A percentile compares a stretch with the other conserved stretches of the same genome.
phyloP scores from a whole-genome alignment of 2,797 vertebrate species.

The Esox lucius region DNA sequence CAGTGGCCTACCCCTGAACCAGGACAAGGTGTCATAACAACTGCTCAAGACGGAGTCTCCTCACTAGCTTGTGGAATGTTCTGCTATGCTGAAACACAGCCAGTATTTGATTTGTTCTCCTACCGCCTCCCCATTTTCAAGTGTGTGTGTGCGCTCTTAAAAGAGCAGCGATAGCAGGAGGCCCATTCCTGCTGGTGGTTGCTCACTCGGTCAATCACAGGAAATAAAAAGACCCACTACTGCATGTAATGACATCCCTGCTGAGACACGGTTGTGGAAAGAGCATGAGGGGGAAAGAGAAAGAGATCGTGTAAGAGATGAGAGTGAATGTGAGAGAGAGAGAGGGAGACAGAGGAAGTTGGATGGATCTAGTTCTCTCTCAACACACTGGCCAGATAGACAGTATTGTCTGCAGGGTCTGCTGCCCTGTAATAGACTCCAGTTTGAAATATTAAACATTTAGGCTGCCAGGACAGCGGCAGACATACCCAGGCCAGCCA shows the following conservation, averaged over 20 bases:
- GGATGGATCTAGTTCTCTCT: too few species aligned
- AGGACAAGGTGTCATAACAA: too few species aligned
- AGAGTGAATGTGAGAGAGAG: conserved; percentile 10
- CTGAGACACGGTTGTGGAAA: not conserved
- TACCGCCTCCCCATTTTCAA: not conserved
- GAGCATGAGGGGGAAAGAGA: not conserved
- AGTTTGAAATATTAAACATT: not conserved
- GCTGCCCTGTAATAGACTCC: not conserved
- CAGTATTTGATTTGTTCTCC: not conserved
- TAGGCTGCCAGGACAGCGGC: not conserved
- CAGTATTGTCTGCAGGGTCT: not conserved
- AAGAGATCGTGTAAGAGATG: not conserved
- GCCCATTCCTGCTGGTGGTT: not conserved
- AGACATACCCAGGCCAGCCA: too few species aligned
- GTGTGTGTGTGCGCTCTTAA: not conserved
- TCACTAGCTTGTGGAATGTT: not conserved
- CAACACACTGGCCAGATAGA: not conserved
- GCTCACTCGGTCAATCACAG: not conserved
- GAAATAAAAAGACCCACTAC: not conserved
- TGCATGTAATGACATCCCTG: not conserved
- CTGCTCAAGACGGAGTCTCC: not conserved
- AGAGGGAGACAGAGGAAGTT: not conserved
- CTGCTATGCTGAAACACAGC: not conserved
- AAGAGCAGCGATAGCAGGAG: not conserved
- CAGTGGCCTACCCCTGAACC: not conserved